These are phyloP conservation scores for Caiman crocodilus DNA, from an alignment of 2,797 vertebrate genomes.

Conservation along the genomic window DNA sequence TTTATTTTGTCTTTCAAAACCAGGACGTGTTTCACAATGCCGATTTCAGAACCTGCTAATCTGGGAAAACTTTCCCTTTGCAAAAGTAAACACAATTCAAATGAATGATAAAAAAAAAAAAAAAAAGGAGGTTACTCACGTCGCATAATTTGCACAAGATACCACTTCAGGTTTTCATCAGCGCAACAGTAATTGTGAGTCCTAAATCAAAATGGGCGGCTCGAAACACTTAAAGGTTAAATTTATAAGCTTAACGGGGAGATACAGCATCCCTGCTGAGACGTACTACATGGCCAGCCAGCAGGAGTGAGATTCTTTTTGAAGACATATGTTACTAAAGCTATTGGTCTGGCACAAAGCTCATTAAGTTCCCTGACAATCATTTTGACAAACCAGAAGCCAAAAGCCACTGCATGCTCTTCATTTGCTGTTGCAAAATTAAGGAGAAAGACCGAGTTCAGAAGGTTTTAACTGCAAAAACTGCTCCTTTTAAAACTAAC, in stretches of 20 bases:
- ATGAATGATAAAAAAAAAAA: not conserved
- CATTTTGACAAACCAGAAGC: not conserved
- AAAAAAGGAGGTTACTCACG: not conserved
- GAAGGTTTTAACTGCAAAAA: not conserved
- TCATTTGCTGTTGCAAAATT: constrained; percentile 14
- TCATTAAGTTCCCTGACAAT: constrained; percentile 30
- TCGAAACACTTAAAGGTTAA: not conserved
- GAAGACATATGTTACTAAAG: constrained; percentile 22
- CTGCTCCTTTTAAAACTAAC: not conserved
- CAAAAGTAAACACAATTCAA: not conserved
- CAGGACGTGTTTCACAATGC: not conserved
- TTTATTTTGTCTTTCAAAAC: not conserved
- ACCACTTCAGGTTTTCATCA: accelerated
- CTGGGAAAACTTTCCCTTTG: not conserved
- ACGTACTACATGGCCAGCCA: constrained; percentile 9
- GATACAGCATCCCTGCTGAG: constrained; percentile 27
- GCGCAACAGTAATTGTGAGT: not conserved
- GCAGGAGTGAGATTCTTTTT: constrained; percentile 8
- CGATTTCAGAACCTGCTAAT: not conserved
- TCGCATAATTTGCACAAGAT: accelerated
- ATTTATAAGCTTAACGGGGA: not conserved
- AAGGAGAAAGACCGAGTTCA: not conserved
- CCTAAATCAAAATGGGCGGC: not conserved
- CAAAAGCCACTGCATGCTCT: not conserved
- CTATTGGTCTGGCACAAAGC: not conserved